phyloP scores from a whole-genome alignment of 2,113 vertebrate genomes.

The Mungos mungo region DNA sequence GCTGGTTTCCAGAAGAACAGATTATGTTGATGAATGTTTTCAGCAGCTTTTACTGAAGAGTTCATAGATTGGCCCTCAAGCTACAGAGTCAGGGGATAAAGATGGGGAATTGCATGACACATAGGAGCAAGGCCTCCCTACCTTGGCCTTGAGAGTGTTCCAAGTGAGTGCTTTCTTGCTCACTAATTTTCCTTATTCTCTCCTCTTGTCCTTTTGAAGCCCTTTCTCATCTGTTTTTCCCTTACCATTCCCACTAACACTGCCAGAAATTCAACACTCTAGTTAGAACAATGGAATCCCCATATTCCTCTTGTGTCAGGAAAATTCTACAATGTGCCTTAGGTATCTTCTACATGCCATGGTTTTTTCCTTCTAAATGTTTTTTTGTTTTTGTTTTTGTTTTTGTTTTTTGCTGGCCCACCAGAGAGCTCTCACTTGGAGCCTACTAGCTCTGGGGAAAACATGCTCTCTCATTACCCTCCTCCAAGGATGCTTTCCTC shows the following conservation, averaged over 20 bases:
- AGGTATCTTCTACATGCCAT: no score
- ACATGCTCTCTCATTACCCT: accelerated
- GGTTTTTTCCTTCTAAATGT: neutral
- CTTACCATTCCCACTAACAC: neutral
- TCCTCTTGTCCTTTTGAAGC: neutral
- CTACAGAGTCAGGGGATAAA: neutral
- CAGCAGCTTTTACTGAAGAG: neutral
- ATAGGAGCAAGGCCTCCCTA: neutral
- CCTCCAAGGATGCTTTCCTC: neutral
- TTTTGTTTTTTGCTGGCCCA: neutral
- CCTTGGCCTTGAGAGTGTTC: neutral
- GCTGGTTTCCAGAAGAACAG: neutral
- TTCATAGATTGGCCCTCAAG: neutral
- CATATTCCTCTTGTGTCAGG: neutral
- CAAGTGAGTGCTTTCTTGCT: neutral
- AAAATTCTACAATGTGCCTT: neutral
- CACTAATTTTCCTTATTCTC: neutral
- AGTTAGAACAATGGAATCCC: neutral
- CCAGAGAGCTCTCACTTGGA: neutral
- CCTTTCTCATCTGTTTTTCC: neutral
- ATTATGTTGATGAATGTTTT: neutral
- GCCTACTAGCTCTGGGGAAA: neutral
- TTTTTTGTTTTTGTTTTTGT: no score
- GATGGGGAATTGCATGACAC: neutral
- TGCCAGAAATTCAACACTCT: neutral